Evolutionary conservation across 1,140 invertebrate genomes (phyloP).

Genomic region (Cydia splendana): DNA sequence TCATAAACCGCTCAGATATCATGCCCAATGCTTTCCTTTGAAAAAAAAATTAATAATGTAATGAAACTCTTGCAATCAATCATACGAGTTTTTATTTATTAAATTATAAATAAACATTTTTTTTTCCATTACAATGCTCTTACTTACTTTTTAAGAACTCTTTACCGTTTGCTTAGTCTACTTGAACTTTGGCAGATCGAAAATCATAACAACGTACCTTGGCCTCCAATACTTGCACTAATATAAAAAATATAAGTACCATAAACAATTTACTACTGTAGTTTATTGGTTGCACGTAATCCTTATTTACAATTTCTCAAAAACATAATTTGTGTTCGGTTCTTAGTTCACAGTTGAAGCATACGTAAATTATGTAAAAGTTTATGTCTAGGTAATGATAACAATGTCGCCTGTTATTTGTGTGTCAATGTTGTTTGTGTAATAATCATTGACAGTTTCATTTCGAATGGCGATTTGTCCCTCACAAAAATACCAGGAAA

Average conservation of each 20-base stretch:
- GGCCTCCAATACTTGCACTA: conserved; percentile 19
- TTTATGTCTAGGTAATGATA: conserved; percentile 53
- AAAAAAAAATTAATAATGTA: not conserved
- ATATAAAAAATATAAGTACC: conserved; percentile 44
- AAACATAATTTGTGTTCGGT: conserved; percentile 58
- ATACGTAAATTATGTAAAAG: conserved; percentile 61
- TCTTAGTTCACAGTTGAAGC: conserved; percentile 46
- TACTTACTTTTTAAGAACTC: not conserved
- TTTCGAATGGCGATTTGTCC: conserved; percentile 75
- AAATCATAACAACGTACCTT: conserved; percentile 25
- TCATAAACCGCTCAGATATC: not conserved
- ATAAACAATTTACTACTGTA: conserved; percentile 63
- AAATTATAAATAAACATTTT: too few relatives aligned
- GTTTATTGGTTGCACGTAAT: conserved; percentile 76
- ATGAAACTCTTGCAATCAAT: not conserved
- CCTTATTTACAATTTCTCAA: conserved; percentile 75
- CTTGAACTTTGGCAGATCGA: conserved; percentile 24
- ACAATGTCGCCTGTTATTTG: conserved; percentile 39
- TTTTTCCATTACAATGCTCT: not conserved
- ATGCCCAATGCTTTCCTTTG: not conserved
- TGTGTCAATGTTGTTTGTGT: conserved; percentile 68
- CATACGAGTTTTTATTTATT: too few relatives aligned
- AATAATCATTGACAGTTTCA: conserved; percentile 71
- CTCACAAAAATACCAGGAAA: conserved; percentile 79
- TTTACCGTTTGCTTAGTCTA: not conserved